phyloP scores from a whole-genome alignment of 2,888 invertebrate genomes.

The Corbicula japonica region DNA sequence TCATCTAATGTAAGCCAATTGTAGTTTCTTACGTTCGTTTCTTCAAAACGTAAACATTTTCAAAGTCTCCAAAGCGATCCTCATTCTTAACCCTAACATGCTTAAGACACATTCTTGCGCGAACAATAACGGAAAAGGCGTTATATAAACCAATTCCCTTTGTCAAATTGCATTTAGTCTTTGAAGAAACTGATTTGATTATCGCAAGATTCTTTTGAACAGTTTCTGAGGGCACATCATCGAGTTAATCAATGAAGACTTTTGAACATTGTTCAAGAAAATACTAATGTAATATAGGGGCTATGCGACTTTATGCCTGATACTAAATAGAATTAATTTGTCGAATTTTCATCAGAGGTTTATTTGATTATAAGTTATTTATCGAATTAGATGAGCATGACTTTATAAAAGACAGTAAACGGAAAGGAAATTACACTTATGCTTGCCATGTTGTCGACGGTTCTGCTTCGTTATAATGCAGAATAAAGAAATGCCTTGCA shows the following conservation, averaged over 20 bases:
- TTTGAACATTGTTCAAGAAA: conserved; percentile 28
- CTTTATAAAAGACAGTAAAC: conserved; percentile 39
- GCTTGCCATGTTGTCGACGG: not conserved
- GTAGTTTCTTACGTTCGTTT: no score
- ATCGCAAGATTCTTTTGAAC: conserved; percentile 43
- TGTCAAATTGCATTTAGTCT: conserved; percentile 42
- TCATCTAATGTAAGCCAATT: no score
- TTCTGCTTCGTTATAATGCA: no score
- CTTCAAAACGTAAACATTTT: no score
- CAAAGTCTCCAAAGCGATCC: no score
- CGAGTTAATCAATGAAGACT: conserved; percentile 61
- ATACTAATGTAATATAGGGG: conserved; percentile 59
- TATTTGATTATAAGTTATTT: conserved; percentile 71
- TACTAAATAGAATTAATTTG: conserved; percentile 79
- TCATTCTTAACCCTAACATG: no score
- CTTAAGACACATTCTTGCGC: no score
- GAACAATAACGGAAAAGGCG: conserved; percentile 10
- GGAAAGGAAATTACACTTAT: conserved; percentile 26
- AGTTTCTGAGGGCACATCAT: conserved; percentile 30
- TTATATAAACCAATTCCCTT: conserved; percentile 28
- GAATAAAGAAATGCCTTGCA: no score
- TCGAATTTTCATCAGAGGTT: conserved; percentile 78
- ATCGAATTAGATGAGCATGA: conserved; percentile 58
- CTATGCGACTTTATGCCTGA: conserved; percentile 45
- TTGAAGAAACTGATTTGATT: conserved; percentile 49